Percentiles rank a stretch among this genome's conserved stretches.
phyloP scores from a whole-genome alignment of 2,888 invertebrate genomes.

The Cephalotes varians region DNA sequence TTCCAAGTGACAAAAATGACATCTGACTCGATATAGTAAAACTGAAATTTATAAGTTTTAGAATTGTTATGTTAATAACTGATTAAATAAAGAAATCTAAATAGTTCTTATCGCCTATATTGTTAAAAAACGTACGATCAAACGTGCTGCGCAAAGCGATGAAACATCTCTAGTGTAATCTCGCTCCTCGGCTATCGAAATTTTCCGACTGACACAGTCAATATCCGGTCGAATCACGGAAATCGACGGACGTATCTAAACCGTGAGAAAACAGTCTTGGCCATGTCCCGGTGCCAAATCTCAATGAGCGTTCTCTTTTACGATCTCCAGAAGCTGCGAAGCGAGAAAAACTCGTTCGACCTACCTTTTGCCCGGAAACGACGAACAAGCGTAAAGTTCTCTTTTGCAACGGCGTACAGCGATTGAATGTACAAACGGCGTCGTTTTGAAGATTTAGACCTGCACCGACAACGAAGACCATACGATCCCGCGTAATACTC shows the following conservation, averaged over 20 bases:
- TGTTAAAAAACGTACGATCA: not conserved
- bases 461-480: not conserved
- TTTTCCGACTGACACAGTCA: conserved; percentile 56
- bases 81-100: not conserved
- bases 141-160: not conserved
- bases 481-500: not conserved
- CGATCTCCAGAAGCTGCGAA: conserved; percentile 24
- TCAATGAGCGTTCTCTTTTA: conserved; percentile 66
- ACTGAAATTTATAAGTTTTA: not conserved
- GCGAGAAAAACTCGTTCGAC: not conserved
- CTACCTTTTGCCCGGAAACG: conserved; percentile 1
- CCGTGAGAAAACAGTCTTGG: conserved; percentile 64
- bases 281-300: conserved; percentile 53
- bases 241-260: conserved; percentile 48
- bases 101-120: not conserved
- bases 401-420: conserved; percentile 9
- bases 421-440: not conserved
- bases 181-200: not conserved
- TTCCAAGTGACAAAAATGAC: not conserved
- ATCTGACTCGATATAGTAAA: not conserved
- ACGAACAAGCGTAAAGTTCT: conserved; percentile 18
- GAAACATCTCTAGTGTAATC: not conserved
- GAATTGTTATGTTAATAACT: not conserved
- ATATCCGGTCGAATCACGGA: conserved; percentile 53
- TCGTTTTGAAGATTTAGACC: conserved; percentile 10